Evolutionary conservation across 2,113 vertebrate genomes (phyloP), one percentile per base, ranked within the genome.

Genomic region (Phaetusa simplex): DNA sequence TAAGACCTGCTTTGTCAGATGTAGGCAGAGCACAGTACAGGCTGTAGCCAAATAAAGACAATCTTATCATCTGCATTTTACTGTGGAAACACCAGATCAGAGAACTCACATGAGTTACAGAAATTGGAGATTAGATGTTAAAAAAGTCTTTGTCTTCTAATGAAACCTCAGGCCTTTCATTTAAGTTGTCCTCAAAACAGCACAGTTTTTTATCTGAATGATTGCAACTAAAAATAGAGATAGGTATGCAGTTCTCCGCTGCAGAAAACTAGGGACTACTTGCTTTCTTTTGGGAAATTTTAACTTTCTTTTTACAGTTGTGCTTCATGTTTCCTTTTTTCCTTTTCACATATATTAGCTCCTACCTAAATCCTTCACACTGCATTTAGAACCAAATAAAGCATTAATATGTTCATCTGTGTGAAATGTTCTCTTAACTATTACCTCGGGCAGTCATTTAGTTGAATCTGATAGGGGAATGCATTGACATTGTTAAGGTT

Each of bases 401-500:
- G 97, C 97, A 98, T 98, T 98, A 98, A 96, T 97, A 97, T 95
- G 95, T 97, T 97, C 97, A 94, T 98, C 96, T 97, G 72, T 89
- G 88, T 96, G 95, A 98, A 98, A 98, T 97, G 95, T 96, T 97
- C 98, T 95, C 91, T 96, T 98, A 97, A 98, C 96, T 97, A 91
- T 97, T 98, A 97, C 98, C 97, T 97, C 34, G 0, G 74, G 98
- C 97, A 97, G 95, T 96, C 96, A 97, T 97, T 98, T 97, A 95
- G 96, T 90, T 86, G 94, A 95, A 97, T 98, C 96, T 96, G 94
- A 96, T 96, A 96, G 92, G 84, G 88, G 94, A 98, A 98, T 93
- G 94, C 97, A 97, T 97, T 98, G 98, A 98, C 98, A 98, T 98
- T 98, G 98, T 96, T 98, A 98, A 98, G 98, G 98, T 98, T 98